These are phyloP conservation scores for Arion vulgaris DNA, from an alignment of 1,140 invertebrate species.

Conservation along the genomic window DNA sequence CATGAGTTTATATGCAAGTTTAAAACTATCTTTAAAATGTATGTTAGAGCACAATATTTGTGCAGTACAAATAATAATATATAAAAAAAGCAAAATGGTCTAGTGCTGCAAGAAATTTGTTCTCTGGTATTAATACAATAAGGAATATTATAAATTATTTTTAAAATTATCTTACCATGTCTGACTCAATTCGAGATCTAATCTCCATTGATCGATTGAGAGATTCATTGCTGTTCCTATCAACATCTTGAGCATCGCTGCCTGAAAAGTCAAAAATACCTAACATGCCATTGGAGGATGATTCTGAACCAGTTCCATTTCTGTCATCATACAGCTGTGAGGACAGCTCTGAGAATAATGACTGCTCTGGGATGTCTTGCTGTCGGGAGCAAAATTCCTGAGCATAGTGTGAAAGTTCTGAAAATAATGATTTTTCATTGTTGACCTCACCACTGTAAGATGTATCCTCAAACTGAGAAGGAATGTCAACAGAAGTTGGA, in stretches of 20 bases:
- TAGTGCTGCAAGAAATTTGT: too few species aligned
- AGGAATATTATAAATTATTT: too few species aligned
- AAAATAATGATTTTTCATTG: conserved; percentile 1
- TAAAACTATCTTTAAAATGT: too few species aligned
- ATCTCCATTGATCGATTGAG: conserved; percentile 23
- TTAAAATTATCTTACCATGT: conserved; percentile 17
- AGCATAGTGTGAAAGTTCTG: conserved; percentile 6
- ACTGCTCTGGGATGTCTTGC: conserved; percentile 14
- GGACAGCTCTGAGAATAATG: conserved; percentile 36
- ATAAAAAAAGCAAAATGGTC: too few species aligned
- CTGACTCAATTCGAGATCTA: conserved; percentile 24
- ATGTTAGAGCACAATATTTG: too few species aligned
- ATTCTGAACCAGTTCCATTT: conserved; percentile 19
- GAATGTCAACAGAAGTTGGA: background rate
- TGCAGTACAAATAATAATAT: too few species aligned
- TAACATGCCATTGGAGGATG: conserved; percentile 19
- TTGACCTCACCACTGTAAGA: background rate
- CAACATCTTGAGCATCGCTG: background rate
- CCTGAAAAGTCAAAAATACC: conserved; percentile 31
- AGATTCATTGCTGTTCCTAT: conserved; percentile 24
- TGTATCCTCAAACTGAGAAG: background rate
- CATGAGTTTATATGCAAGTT: too few species aligned
- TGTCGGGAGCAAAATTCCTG: background rate
- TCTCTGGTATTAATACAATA: too few species aligned
- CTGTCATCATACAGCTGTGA: conserved; percentile 20